Percentiles rank a stretch among this genome's conserved stretches.
Conservation (phyloP, 2,113 vertebrate genomes). For the Mirounga angustirostris region DNA sequence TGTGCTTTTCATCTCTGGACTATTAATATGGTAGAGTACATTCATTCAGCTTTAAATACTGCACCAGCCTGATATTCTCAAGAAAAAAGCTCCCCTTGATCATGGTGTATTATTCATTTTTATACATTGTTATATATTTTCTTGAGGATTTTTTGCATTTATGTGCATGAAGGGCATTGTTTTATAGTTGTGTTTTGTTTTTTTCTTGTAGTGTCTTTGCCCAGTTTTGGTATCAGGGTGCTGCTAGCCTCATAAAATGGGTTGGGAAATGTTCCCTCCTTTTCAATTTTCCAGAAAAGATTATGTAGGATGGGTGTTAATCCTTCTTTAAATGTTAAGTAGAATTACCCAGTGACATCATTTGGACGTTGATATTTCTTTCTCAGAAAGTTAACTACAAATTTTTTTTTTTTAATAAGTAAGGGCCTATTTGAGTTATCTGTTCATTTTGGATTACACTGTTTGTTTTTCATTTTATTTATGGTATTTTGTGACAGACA, state of each 20-base stretch:
- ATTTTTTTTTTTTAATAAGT: background rate
- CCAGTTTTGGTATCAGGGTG: background rate
- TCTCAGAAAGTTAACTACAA: background rate
- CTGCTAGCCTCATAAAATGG: background rate
- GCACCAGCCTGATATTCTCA: background rate
- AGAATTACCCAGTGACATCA: constrained; percentile 13
- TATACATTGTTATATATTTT: background rate
- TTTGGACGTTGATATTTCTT: background rate
- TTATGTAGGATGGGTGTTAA: background rate
- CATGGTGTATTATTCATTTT: background rate
- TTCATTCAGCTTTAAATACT: background rate
- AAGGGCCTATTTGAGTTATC: background rate
- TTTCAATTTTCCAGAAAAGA: background rate
- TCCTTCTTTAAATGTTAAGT: background rate
- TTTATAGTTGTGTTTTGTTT: background rate
- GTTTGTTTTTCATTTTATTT: constrained; percentile 22
- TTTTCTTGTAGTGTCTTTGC: background rate
- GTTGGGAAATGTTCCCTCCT: background rate
- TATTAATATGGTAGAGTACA: background rate
- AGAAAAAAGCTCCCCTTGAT: background rate
- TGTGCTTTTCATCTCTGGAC: background rate
- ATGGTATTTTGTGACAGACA: background rate
- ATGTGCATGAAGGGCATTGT: background rate
- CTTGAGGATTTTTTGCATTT: background rate
- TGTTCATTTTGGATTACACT: background rate